Base-by-base conservation (phyloP, 92 coral and sea anemone species). In the Blastomussa wellsi region DNA sequence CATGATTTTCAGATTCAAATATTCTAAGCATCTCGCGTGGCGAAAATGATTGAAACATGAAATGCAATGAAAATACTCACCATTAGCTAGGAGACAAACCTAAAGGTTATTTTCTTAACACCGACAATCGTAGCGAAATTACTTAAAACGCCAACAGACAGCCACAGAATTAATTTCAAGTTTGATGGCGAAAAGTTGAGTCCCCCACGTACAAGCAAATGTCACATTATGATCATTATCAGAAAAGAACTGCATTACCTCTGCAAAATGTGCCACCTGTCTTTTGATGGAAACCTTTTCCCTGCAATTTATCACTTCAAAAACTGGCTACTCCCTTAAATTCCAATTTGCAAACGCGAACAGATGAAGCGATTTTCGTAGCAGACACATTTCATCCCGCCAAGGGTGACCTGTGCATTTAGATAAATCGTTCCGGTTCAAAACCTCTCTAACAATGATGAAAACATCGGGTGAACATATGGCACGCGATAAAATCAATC, bases 71-170 rank as follows among this genome's bases (percentile, higher is more conserved):
- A 39, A 28, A 52, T 32, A 82, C 86, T 71, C 48, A 82, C 86
- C 86, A 82, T 82, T 3, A 9, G 65, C 13, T 37, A 16, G 32
- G 10, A 29, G 28, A 70, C 51, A 38, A 82, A 71, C 70, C n/a
- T 36, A 6, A 52, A n/a, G 32, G 7, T 42, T 10, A 31, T 14
- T 44, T 24, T 71, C 53, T 36, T 52, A 36, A 9, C 7, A 69
- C n/a, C 28, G 17, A 82, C 70, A 62, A 26, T n/a, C 69, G 47
- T 35, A 15, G 26, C 31, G 14, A 15, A 70, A 72, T 72, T 5
- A 26, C 86, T 51, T 48, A 28, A 24, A 53, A 35, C 78, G 66
- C 32, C 47, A 82, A 82, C 78, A 82, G 86, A 82, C 28, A 35
- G 38, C 31, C 69, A 33, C 78, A 51, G 36, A 38, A 70, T 35